Evolutionary conservation across 2,113 vertebrate genomes (phyloP).

Genomic region (Cyphomyrus discorhynchus): DNA sequence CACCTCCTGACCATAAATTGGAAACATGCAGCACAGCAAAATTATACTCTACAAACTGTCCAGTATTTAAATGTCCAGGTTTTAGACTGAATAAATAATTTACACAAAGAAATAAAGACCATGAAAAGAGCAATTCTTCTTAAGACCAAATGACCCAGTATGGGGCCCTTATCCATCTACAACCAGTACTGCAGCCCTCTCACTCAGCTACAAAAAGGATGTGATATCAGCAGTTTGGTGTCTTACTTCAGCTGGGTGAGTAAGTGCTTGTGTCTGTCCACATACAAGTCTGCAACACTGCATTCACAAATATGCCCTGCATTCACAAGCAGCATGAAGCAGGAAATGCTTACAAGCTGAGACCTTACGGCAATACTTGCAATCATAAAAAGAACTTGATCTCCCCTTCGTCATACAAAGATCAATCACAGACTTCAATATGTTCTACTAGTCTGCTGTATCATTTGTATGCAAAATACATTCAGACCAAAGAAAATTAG

Average conservation of each 20-base stretch:
- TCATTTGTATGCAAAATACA: background rate
- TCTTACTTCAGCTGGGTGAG: background rate
- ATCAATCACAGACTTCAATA: background rate
- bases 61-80: background rate
- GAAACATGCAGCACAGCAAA: background rate
- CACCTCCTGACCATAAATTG: background rate
- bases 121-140: background rate
- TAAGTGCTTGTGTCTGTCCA: slow-evolving; percentile 20
- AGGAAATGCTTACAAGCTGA: background rate
- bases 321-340: background rate
- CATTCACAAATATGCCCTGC: background rate
- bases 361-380: background rate
- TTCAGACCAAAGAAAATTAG: background rate
- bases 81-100: background rate
- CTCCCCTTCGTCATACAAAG: background rate
- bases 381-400: background rate
- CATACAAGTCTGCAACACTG: background rate
- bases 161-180: background rate
- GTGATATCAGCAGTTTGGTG: slow-evolving; percentile 25
- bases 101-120: background rate
- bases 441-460: background rate
- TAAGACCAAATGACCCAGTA: background rate
- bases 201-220: slow-evolving; percentile 16
- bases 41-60: background rate
- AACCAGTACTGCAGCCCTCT: background rate